Percentiles rank a stretch among this genome's conserved stretches.
These are phyloP conservation scores for Accipiter cooperii DNA, from an alignment of 2,113 vertebrate species.

Conservation along the genomic window DNA sequence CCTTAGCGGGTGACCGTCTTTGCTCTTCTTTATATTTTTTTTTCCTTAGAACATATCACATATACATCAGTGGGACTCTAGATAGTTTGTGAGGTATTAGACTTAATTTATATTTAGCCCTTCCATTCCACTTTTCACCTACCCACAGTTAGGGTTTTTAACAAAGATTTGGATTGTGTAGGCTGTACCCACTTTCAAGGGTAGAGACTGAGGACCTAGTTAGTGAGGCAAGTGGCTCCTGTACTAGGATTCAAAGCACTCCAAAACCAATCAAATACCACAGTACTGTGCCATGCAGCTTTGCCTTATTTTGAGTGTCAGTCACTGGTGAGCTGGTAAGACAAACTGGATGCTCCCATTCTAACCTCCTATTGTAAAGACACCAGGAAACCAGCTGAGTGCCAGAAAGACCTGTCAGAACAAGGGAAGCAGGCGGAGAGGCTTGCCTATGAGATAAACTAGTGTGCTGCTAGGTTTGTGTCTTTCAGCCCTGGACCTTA, in stretches of 20 bases:
- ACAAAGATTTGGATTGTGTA: neutral
- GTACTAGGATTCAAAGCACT: neutral
- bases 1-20: neutral
- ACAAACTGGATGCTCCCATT: neutral
- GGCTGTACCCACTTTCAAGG: neutral
- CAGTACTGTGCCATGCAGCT: neutral
- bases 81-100: neutral
- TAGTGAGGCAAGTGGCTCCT: neutral
- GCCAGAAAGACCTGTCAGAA: neutral
- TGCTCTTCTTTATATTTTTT: neutral
- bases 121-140: neutral
- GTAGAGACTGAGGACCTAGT: neutral
- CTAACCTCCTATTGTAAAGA: neutral
- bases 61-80: neutral
- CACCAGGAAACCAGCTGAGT: neutral
- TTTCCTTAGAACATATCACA: neutral
- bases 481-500: neutral
- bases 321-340: neutral
- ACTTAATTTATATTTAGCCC: neutral
- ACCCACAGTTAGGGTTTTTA: neutral
- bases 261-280: neutral
- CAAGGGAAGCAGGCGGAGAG: neutral
- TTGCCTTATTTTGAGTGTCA: accelerated
- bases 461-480: neutral
- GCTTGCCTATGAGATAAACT: neutral